Conservation (phyloP, 2,797 vertebrate species). For the Sphaeramia orbicularis region DNA sequence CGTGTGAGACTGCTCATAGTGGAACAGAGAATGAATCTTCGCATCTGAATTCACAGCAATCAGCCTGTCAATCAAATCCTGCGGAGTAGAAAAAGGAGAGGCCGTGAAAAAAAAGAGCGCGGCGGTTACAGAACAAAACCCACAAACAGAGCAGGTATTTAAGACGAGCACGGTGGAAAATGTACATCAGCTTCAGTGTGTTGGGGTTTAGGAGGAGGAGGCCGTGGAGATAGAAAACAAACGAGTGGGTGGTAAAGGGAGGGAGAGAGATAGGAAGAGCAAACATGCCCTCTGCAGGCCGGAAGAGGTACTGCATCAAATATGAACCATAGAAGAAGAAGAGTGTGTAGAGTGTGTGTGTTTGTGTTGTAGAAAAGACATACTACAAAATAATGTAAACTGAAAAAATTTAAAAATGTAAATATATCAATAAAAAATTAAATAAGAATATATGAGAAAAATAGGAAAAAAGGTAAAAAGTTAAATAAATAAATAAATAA, state of each 20-base stretch:
- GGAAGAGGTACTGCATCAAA: slow-evolving; percentile 50
- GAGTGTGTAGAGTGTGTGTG: slow-evolving; percentile 7
- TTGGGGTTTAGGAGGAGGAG: slow-evolving; percentile 29
- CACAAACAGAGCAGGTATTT: slow-evolving; percentile 27
- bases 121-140: slow-evolving; percentile 15
- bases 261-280: slow-evolving; percentile 42
- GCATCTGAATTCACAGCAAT: slow-evolving; percentile 93
- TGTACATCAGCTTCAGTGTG: slow-evolving; percentile 23
- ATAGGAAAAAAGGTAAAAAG: too few species aligned
- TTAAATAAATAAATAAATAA: too few species aligned
- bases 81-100: slow-evolving; percentile 59
- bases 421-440: too few species aligned
- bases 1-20: slow-evolving; percentile 95
- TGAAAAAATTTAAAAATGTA: too few species aligned
- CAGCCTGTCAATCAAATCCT: slow-evolving; percentile 96
- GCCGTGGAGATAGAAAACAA: slow-evolving; percentile 23
- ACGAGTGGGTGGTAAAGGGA: slow-evolving; percentile 29
- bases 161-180: slow-evolving; percentile 24
- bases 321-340: background rate
- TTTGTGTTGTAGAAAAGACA: too few species aligned
- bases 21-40: slow-evolving; percentile 96
- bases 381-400: too few species aligned
- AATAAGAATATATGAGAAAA: too few species aligned
- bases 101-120: slow-evolving; percentile 36
- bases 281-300: slow-evolving; percentile 81